Evolutionary conservation across 2,888 invertebrate species (phyloP), one percentile per base, ranked within the genome.

Genomic region (Tryphoninae sp.): DNA sequence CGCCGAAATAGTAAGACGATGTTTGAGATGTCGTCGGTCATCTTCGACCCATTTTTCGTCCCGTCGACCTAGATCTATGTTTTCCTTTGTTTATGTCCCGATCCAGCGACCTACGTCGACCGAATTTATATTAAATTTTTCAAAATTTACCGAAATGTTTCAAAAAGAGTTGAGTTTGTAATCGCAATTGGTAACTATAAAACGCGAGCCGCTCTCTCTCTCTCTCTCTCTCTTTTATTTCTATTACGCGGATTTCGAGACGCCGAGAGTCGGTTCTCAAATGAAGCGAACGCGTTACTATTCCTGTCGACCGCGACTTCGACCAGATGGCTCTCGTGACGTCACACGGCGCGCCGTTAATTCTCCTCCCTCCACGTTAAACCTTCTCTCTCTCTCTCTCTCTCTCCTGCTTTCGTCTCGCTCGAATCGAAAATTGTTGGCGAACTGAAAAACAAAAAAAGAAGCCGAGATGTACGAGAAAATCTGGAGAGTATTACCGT

Each of bases 271-370:
- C 26, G 69, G 61, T 77, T 82, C 79, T 82, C 82, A 62, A 81
- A 74, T 74, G 67, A 75, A 76, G 77, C 53, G 55, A 69, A 65
- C 55, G 55, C 59, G 58, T n/a, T 69, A 62, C 86, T 86, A 85
- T 86, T 86, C 83, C 82, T 83, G 85, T 83, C 83, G 78, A 62
- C 80, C 78, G 62, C 45, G 83, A 78, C 84, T 73, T 79, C 82
- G 81, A 84, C 84, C 87, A 88, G 87, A 88, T 88, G 87, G 88
- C 86, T 75, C 74, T 22, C 82, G 76, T 85, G 86, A 86, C 85
- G 86, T 87, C 86, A 85, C 80, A 26, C 62, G 61, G 51, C 76
- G 59, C 75, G 55, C 55, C 55, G 19, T 55, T 55, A 19, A 45
- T 13, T 45, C 45, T 45, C 11, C 13, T 13, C 45, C 13, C 13